Percentiles rank a stretch among this genome's conserved stretches.
Evolutionary conservation across 2,888 invertebrate species (phyloP).

Genomic region (Tolmerus cingulatus): DNA sequence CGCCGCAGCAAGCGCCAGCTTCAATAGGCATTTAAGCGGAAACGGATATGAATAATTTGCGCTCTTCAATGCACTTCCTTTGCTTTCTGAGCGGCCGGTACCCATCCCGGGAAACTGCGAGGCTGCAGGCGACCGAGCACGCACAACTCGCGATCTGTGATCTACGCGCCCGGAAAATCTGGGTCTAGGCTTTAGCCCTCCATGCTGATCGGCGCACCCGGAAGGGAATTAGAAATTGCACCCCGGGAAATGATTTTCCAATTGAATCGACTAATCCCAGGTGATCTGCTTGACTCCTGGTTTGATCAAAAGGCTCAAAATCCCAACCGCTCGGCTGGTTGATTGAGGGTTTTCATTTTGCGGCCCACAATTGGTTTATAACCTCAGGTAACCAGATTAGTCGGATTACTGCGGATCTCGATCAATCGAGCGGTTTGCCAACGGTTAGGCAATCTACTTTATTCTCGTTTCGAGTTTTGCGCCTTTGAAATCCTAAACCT

Average conservation of each 20-base stretch:
- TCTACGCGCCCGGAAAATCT: not conserved
- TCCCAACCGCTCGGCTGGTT: not conserved
- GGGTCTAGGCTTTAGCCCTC: not conserved
- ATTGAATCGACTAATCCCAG: not conserved
- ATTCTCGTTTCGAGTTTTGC: not conserved
- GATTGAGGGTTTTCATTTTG: not conserved
- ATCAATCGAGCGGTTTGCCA: not conserved
- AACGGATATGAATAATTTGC: constrained; percentile 41
- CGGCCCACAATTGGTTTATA: not conserved
- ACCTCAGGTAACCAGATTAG: constrained; percentile 30
- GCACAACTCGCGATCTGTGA: not conserved
- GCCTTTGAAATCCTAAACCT: not conserved
- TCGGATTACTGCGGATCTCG: not conserved
- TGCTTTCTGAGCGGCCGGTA: not conserved
- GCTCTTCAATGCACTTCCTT: not conserved
- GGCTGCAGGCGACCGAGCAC: not conserved
- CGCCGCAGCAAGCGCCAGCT: not conserved
- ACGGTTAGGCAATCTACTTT: not conserved
- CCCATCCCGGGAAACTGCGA: not conserved
- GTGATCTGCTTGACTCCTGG: constrained; percentile 8
- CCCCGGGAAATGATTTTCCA: not conserved
- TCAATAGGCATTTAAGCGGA: constrained; percentile 45
- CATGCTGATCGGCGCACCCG: not conserved
- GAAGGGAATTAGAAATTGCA: not conserved
- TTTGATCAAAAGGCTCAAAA: not conserved